Base-by-base conservation (phyloP, 2,888 invertebrate genomes). In the Incurvaria masculella region DNA sequence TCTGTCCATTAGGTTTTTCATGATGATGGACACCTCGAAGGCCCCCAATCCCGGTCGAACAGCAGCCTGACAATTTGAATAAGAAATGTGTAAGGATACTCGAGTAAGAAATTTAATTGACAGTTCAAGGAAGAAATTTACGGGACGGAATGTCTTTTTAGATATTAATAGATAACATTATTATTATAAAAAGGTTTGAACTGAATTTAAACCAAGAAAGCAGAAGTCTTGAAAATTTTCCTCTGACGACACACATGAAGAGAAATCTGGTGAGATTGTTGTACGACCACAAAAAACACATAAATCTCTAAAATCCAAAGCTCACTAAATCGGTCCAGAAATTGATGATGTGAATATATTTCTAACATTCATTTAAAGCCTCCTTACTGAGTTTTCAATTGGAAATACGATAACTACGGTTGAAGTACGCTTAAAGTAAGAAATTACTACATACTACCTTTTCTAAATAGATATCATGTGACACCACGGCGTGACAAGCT, bases 1-100 rank as follows among this genome's bases (percentile, higher is more conserved):
- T 42, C 86, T 72, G 26, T 78, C 58, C 89, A 90, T 89, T 8
- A 91, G 69, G 59, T 85, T 84, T 43, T 81, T 79, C 54, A 89
- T 68, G 5, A 86, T 64, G 1, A 81, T 73, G 0, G 81, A 80
- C 42, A 83, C 72, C 58, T 84, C 71, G 6, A 72, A 58, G 1
- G 64, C 48, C 1, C 73, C 71, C 1, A 79, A 56, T 27, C 85
- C 86, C 21, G 72, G 71, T 53, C 76, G 75, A 5, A 75, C 65
- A 0, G 86, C 72, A 62, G 0, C 85, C 72, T 5, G 72, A 2
- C 49, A 51, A 38, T 23, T 6, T 23, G 10, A 23, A 45, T n/a
- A n/a, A n/a, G n/a, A n/a, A n/a, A n/a, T n/a, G n/a, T 6, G 18
- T 14, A 6, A 40, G 16, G 6, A 6, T 14, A n/a, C 40, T 14